These are phyloP conservation scores for Enteromius fasciolatus DNA, from an alignment of 2,797 vertebrate species.

Conservation along the genomic window DNA sequence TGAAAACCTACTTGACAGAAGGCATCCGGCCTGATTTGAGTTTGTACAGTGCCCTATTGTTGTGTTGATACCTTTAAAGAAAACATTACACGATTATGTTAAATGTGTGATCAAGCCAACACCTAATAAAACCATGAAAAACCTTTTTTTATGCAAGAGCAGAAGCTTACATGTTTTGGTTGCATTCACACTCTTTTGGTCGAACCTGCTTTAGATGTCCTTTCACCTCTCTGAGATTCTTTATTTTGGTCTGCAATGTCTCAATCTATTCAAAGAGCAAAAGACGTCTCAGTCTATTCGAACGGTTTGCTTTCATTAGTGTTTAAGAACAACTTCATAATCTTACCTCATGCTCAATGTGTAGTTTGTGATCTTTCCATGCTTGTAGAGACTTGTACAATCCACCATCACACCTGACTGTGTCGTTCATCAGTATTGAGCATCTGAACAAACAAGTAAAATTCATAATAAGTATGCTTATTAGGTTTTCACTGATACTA, in stretches of 20 bases:
- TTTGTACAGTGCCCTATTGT: slow-evolving; percentile 82
- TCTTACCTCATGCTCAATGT: slow-evolving; percentile 93
- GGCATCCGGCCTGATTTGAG: slow-evolving; percentile 78
- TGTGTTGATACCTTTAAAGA: slow-evolving; percentile 79
- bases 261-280: slow-evolving; percentile 82
- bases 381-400: slow-evolving; percentile 92
- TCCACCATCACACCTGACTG: slow-evolving; percentile 88
- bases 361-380: slow-evolving; percentile 97
- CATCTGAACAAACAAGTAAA: slow-evolving; percentile 77
- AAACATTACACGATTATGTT: not conserved
- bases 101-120: slow-evolving; percentile 5
- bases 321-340: not conserved
- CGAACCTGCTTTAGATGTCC: slow-evolving; percentile 92
- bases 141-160: not conserved
- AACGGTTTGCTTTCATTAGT: not conserved
- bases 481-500: not conserved
- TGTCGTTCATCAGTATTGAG: slow-evolving; percentile 92
- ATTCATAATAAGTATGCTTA: not conserved
- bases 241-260: slow-evolving; percentile 96
- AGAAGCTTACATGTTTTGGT: slow-evolving; percentile 81
- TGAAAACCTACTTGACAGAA: slow-evolving; percentile 81
- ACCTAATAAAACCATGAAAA: slow-evolving; percentile 38
- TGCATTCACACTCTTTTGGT: slow-evolving; percentile 92
- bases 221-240: slow-evolving; percentile 93
- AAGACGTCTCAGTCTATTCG: not conserved